These are phyloP conservation scores for Solenopsis invicta DNA, from an alignment of 1,140 invertebrate genomes.

Conservation along the genomic window DNA sequence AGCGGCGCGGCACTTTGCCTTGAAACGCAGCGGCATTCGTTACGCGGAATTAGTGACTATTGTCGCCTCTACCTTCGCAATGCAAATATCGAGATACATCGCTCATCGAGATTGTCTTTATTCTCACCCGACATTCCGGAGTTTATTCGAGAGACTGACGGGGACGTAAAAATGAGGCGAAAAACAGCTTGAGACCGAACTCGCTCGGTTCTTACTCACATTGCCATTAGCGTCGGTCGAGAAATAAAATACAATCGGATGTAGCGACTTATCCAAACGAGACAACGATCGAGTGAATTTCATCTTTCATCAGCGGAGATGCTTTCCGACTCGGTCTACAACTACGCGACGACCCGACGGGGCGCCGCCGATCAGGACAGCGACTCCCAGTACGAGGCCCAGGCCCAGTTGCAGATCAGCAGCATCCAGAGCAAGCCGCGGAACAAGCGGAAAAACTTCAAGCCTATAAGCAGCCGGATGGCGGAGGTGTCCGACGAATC, in stretches of 20 bases:
- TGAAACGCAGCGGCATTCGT: slow-evolving; percentile 37
- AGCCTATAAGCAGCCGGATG: slow-evolving; percentile 88
- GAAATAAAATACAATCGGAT: slow-evolving; percentile 20
- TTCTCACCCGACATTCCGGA: background rate
- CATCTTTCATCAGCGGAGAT: slow-evolving; percentile 84
- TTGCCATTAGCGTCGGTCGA: slow-evolving; percentile 20
- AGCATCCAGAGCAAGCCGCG: slow-evolving; percentile 84
- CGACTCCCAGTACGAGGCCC: slow-evolving; percentile 84
- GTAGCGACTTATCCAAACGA: slow-evolving; percentile 28
- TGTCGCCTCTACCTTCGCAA: slow-evolving; percentile 39
- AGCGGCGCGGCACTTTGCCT: slow-evolving; percentile 41
- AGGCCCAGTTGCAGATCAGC: slow-evolving; percentile 83
- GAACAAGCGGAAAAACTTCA: slow-evolving; percentile 89
- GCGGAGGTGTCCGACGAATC: slow-evolving; percentile 86
- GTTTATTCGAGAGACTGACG: background rate
- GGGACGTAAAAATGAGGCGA: slow-evolving; percentile 9
- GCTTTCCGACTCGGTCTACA: slow-evolving; percentile 87
- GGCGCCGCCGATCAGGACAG: slow-evolving; percentile 84
- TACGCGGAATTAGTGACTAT: slow-evolving; percentile 52
- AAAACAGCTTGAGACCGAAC: slow-evolving; percentile 8
- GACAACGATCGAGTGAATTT: slow-evolving; percentile 44
- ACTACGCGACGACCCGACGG: slow-evolving; percentile 85
- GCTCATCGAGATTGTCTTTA: background rate
- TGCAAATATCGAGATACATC: slow-evolving; percentile 2
- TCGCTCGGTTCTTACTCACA: background rate